A percentile compares a stretch with the other conserved stretches of the same genome.
Conservation (phyloP, 2,797 vertebrate species). For the Halcyon chelicuti region DNA sequence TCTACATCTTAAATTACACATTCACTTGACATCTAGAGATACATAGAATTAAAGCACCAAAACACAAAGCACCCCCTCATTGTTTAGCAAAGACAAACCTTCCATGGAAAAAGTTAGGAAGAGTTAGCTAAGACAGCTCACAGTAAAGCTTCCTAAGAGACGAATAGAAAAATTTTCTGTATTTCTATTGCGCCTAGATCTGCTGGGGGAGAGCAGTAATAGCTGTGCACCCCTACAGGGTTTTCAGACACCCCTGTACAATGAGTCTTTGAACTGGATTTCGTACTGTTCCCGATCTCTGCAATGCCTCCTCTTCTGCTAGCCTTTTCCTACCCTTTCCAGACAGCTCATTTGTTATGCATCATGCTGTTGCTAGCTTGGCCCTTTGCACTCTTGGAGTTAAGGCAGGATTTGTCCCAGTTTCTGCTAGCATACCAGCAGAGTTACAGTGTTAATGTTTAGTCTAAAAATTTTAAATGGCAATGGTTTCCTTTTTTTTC, state of each 20-base stretch:
- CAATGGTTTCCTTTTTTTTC: slow-evolving; percentile 6
- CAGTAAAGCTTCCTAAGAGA: neutral
- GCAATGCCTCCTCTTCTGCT: neutral
- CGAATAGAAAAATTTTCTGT: neutral
- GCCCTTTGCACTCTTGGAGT: slow-evolving; percentile 6
- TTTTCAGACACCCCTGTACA: neutral
- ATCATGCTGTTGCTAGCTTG: neutral
- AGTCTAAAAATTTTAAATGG: slow-evolving; percentile 64
- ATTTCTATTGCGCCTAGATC: neutral
- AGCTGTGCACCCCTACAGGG: neutral
- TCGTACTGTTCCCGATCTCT: neutral
- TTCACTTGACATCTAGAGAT: neutral
- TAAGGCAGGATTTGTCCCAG: slow-evolving; percentile 36
- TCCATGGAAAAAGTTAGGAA: neutral
- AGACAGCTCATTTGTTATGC: neutral
- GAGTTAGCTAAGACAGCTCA: neutral
- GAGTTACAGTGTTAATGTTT: slow-evolving; percentile 44
- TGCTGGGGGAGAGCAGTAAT: neutral
- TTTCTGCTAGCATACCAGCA: neutral
- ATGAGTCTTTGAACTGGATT: neutral
- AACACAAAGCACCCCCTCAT: neutral
- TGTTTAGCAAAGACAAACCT: neutral
- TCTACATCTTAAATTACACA: neutral
- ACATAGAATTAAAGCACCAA: neutral
- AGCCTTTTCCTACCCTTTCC: slow-evolving; percentile 14